Evolutionary conservation across 2,113 vertebrate genomes (phyloP), one percentile per base, ranked within the genome.

Genomic region (Aptenodytes patagonicus): DNA sequence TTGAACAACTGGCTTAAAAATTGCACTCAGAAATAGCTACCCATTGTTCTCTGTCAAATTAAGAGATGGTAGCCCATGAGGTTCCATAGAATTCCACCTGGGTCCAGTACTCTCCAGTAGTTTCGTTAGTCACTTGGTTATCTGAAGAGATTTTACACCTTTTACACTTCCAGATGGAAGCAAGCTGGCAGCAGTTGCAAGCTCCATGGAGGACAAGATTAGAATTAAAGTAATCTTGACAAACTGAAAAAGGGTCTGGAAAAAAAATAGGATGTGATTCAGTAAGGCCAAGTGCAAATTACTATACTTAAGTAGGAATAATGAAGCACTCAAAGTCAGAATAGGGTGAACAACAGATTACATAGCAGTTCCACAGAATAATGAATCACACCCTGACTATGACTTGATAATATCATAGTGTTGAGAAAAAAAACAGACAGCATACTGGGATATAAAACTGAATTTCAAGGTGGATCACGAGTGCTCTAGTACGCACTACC

Each of bases 41-140:
- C 31, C 8, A 36, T 31, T 66, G 13, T 55, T 40, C 13, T 68
- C n/a, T 12, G 76, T 38, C 49, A 86, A 51, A 55, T 77, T 38
- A 69, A 47, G 38, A 47, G 34, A 47, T 0, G 11, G 28, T 3
- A 46, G 13, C n/a, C 5, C 1, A 51, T n/a, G 13, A 12, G 11
- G 7, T 6, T 88, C 38, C 0, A 0, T 7, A 47, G 38, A 88
- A 83, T 71, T 75, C 21, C 32, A 62, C n/a, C 17, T 11, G 14
- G 5, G 7, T 44, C 34, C 29, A 51, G 52, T 38, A 83, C 13
- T 55, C 32, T 16, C 11, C 38, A 83, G 36, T 15, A 72, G n/a
- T 28, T 76, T 60, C 62, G 55, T 72, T 61, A 83, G 58, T 12
- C 38, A 20, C 11, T 72, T 51, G 10, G n/a, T 64, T 83, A 65